Evolutionary conservation across 2,797 vertebrate species (phyloP), one percentile per base, ranked within the genome.

Genomic region (Chlorospingus semifuscus): DNA sequence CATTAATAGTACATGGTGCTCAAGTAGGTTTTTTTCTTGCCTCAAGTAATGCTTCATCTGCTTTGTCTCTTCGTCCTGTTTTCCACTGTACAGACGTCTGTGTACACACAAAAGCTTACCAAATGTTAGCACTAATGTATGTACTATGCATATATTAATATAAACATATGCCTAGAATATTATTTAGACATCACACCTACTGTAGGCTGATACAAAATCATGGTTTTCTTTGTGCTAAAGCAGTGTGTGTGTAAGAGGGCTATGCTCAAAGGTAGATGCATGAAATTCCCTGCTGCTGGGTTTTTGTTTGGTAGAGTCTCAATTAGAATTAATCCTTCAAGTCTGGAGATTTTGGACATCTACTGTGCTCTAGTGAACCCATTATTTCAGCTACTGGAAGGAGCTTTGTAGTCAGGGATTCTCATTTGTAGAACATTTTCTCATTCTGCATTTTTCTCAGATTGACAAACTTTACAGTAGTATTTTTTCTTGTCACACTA

Each of bases 1-100:
- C 44, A 46, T 91, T 92, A 89, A 85, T 85, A 95, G 82, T 78
- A 36, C 39, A 63, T 65, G 34, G 11, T 88, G 57, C 42, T 83
- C 49, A 30, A 76, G 34, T 30, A 4, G 50, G 27, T 46, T 60
- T 60, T 77, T 75, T 32, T 9, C 44, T 74, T 52, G 14, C 36
- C 20, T 49, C 24, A 36, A 86, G 30, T 80, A 63, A 32, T 30
- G 44, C 34, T 90, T 65, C 20, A 22, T 69, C 39, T 91, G 24
- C 55, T 87, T 71, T 81, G 36, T 68, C 47, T 89, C 26, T 39
- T 71, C 5, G 27, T 17, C 24, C n/a, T 84, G 8, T 63, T 76
- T 88, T 74, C 24, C 60, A 1, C 60, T 52, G 9, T 74, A 37
- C 11, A 69, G 19, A 42, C 87, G 59, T 42, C 65, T 76, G 11